Base-by-base conservation (phyloP, 2,797 vertebrate species). In the Urophycis tenuis region DNA sequence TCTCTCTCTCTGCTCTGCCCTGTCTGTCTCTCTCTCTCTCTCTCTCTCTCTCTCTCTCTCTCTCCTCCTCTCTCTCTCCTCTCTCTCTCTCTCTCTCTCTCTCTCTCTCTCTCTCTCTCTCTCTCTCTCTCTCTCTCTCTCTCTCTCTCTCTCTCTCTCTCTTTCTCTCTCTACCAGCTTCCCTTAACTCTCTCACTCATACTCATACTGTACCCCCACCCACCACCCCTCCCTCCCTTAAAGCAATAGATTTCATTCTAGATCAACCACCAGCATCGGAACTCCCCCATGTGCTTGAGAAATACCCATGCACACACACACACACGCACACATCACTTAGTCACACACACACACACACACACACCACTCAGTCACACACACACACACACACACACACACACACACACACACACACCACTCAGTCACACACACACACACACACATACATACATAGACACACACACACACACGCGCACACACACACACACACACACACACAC, bases 241-340 rank as follows among this genome's bases (percentile, higher is more conserved):
- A 86, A 88, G 86, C 86, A 85, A 83, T 79, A 84, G 83, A 85
- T 89, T 89, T 91, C 83, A 89, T 81, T 89, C 87, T 90, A 85
- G 90, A 91, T 89, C 90, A 89, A 60, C 53, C 53, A 60, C 22
- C n/a, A 60, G 4, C 53, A 60, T 89, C 86, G 91, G 81, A 82
- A 83, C 92, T 89, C 90, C 89, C 88, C 89, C 84, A 82, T 89
- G 79, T 77, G 90, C 84, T 88, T 90, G 91, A 92, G 88, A 34
- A 14, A 25, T 72, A 53, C 71, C n/a, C 75, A 75, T 32, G 33
- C 81, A 79, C 33, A 83, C 53, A 77, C 6, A 74, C 77, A 77
- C 22, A 74, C 39, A 78, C 34, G 77, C 76, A 85, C 35, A 78
- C 78, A 15, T 17, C 64, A 76, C 75, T 60, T 10, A 70, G 25